Conservation (phyloP, 2,888 invertebrate genomes). For the Eupithecia subfuscata region DNA sequence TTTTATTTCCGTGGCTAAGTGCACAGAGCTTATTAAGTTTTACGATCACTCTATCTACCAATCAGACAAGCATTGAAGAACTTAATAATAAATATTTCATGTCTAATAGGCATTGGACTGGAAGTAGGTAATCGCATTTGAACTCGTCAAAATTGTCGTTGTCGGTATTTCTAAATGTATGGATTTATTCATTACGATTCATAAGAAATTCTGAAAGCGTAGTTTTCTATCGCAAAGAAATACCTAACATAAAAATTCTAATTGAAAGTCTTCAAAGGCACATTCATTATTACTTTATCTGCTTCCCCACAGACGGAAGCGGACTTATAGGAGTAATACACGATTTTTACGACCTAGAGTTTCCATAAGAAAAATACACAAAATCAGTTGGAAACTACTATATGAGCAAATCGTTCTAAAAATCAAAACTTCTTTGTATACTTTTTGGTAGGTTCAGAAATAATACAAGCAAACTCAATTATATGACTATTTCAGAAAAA, state of each 20-base stretch:
- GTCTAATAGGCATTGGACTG: neutral
- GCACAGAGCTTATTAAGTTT: too few species aligned
- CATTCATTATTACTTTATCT: neutral
- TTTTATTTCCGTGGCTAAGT: too few species aligned
- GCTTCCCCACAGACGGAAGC: neutral
- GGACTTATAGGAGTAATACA: neutral
- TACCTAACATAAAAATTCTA: neutral
- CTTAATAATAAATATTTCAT: conserved; percentile 10
- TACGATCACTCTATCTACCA: too few species aligned
- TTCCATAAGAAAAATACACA: too few species aligned
- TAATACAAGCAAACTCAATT: neutral
- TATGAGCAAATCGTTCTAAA: too few species aligned
- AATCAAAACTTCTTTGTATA: too few species aligned
- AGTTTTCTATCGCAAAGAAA: neutral
- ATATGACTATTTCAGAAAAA: neutral
- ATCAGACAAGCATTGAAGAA: neutral
- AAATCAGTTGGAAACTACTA: too few species aligned
- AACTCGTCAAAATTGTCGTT: conserved; percentile 18
- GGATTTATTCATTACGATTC: conserved; percentile 9
- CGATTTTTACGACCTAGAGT: too few species aligned
- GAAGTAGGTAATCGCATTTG: conserved; percentile 32
- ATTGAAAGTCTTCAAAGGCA: neutral
- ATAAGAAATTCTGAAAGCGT: conserved; percentile 3
- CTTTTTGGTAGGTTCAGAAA: neutral
- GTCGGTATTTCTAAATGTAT: conserved; percentile 11